Base-by-base conservation (phyloP, 37 sponge, comb jelly and placozoan species). In the Theonella swinhoei region DNA sequence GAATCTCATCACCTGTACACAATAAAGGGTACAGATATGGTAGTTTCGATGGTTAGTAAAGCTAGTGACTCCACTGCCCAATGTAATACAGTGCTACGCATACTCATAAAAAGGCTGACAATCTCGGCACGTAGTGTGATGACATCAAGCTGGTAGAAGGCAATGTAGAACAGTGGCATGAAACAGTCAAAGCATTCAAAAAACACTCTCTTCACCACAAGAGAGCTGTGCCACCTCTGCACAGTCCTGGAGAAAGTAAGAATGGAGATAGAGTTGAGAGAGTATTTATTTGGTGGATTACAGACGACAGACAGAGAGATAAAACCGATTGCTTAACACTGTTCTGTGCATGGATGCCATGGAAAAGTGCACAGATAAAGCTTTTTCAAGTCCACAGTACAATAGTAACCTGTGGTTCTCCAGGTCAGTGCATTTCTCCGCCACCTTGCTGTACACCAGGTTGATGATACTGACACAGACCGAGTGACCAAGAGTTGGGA, bases 401-500 rank as follows among this genome's bases (percentile, higher is more conserved):
- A n/a, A n/a, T n/a, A n/a, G n/a, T n/a, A n/a, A n/a, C 93, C 81
- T 88, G 68, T 92, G 93, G 64, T 92, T 92, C 78, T 92, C 93
- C 40, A 80, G 54, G 72, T 92, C 85, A 24, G 93, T 92, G 36
- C 89, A 92, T 47, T 69, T 80, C 65, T 61, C 29, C 4, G 93
- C 93, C 29, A 92, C 76, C 42, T 42, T 60, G 72, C 89, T 79
- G 81, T 92, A 92, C 8, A 88, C 28, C 41, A 29, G 25, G 78
- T 92, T 92, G 72, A 92, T 64, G 31, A 88, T 60, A 58, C 25
- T 64, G 42, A 92, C 72, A 70, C 73, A 35, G 0, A 88, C 73
- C 32, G 89, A 77, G 77, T 92, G 93, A 9, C 42, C 81, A 9
- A 92, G 77, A 28, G 85, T 73, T 26, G 93, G 93, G 43, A 92